A percentile compares a stretch with the other conserved stretches of the same genome.
Evolutionary conservation across 1,140 invertebrate genomes (phyloP).

Genomic region (Megalopta genalis): DNA sequence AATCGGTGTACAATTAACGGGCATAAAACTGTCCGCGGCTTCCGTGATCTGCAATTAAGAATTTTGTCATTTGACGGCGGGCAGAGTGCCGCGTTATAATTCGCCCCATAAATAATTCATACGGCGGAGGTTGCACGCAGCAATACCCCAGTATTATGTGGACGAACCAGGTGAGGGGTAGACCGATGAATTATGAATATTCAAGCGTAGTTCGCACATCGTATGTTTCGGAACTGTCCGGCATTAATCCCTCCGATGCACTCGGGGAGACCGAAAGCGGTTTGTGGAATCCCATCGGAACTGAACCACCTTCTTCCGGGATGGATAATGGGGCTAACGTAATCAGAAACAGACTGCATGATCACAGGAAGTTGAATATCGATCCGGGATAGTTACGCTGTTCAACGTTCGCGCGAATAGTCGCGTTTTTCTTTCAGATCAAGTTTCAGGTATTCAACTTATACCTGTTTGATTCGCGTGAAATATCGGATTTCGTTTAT

Average conservation of each 20-base stretch:
- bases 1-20: slow-evolving; percentile 59
- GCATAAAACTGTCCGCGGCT: slow-evolving; percentile 66
- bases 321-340: too few relatives aligned
- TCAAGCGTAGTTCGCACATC: slow-evolving; percentile 69
- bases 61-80: slow-evolving; percentile 62
- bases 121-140: slow-evolving; percentile 50
- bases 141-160: slow-evolving; percentile 66
- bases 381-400: too few relatives aligned
- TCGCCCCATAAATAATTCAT: slow-evolving; percentile 75
- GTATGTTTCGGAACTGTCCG: slow-evolving; percentile 53
- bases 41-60: slow-evolving; percentile 56
- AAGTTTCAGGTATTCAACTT: too few relatives aligned
- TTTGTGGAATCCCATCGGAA: too few relatives aligned
- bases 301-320: neutral
- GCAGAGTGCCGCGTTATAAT: slow-evolving; percentile 59
- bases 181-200: slow-evolving; percentile 73
- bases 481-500: too few relatives aligned
- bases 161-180: slow-evolving; percentile 51
- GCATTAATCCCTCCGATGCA: slow-evolving; percentile 34
- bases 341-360: too few relatives aligned
- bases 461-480: too few relatives aligned
- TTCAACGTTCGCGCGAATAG: too few relatives aligned
- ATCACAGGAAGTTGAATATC: too few relatives aligned
- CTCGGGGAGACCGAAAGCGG: neutral
- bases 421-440: too few relatives aligned